phyloP scores from a whole-genome alignment of 2,888 invertebrate genomes.

The Hesperia comma region DNA sequence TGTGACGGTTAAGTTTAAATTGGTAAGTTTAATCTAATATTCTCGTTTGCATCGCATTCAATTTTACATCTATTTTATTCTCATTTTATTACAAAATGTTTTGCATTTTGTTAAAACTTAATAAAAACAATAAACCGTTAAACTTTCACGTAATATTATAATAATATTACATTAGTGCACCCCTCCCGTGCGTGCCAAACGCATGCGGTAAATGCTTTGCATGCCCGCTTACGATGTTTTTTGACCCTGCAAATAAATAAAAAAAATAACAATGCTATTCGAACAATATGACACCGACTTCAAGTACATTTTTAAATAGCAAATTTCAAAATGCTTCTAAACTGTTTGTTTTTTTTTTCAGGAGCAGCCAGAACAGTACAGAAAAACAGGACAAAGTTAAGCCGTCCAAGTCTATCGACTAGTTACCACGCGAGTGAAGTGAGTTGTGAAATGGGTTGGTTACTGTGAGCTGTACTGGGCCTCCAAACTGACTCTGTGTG shows the following conservation, averaged over 20 bases:
- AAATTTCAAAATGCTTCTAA: no score
- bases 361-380: conserved; percentile 75
- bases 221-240: no score
- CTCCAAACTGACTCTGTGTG: conserved; percentile 11
- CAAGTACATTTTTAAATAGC: neutral
- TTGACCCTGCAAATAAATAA: no score
- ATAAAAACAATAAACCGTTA: no score
- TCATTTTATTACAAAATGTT: no score
- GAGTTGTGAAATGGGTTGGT: conserved; percentile 3
- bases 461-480: neutral
- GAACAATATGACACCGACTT: neutral
- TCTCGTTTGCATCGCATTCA: no score
- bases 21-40: conserved; percentile 58
- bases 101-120: no score
- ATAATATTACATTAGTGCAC: no score
- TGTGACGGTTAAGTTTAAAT: conserved; percentile 81
- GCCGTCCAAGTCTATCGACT: conserved; percentile 81
- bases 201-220: no score
- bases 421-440: conserved; percentile 39
- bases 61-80: no score
- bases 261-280: neutral
- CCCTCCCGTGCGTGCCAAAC: no score
- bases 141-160: no score
- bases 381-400: conserved; percentile 73
- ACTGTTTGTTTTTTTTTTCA: conserved; percentile 49